Evolutionary conservation across 2,113 vertebrate species (phyloP), one percentile per base, ranked within the genome.

Genomic region (Rafetus swinhoei): DNA sequence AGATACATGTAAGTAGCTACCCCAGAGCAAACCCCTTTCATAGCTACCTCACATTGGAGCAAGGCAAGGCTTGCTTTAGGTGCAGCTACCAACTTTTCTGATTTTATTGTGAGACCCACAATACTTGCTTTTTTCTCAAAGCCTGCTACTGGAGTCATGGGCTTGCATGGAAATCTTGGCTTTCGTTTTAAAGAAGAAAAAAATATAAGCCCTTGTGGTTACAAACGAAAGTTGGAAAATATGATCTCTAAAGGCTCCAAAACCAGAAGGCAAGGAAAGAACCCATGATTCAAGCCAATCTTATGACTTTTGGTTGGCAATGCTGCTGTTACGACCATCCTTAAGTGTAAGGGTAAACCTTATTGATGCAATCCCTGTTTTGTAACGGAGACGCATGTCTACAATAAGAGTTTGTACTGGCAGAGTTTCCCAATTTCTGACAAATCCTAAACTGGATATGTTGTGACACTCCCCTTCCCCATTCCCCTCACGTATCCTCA

Each of bases 221-320:
- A 18, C 25, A 45, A 76, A 0, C 2, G 84, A 82, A 59, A 9
- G 12, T 0, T 65, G 57, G 19, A 45, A 87, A 87, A 39, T 35
- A 24, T 27, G 32, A 84, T 82, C 53, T 2, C 56, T 0, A 0
- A 12, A 22, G 45, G 45, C 85, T 52, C 84, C 50, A 89, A 90
- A 95, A 57, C 54, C 27, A 89, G 53, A 39, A 39, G 39, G 39
- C 39, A 39, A 39, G 39, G 39, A 39, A 39, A 39, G 39, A 1
- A 81, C 0, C 0, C 25, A 35, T 72, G 32, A 35, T 35, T 62
- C 76, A 65, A 54, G 7, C 27, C 52, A 12, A 59, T 74, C 81
- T 56, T 69, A 35, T 72, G 65, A 80, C 62, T 82, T 55, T 45
- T 29, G 59, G 16, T 72, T 72, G 65, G 18, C 27, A 72, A 72